Base-by-base conservation (phyloP, 2,113 vertebrate genomes). In the Aplodontia rufa region DNA sequence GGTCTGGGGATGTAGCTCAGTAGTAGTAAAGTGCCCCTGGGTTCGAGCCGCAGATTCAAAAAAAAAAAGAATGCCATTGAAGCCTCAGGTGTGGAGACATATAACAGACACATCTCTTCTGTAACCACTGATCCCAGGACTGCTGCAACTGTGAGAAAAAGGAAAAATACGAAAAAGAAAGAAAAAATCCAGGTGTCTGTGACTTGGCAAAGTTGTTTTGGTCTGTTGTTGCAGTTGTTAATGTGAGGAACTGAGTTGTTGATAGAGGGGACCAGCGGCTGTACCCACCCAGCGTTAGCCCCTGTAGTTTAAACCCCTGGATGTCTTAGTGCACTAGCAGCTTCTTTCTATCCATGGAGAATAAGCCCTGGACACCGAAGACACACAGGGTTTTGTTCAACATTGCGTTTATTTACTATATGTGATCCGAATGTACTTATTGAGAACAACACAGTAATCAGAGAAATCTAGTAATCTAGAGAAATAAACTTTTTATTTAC, bases 391-490 rank as follows among this genome's bases (percentile, higher is more conserved):
- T 81, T 84, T 51, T 58, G 30, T 69, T 14, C 40, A 89, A 82
- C 69, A 84, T 6, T 45, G 22, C 58, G 26, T 79, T 68, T 90
- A 17, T 84, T 80, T 93, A 72, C 89, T 91, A 8, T 69, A 5
- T 92, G 78, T 51, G 90, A 89, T 83, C 14, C 45, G 85, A 86
- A 51, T 89, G 45, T 32, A 26, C 37, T 53, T 87, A 64, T 49
- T 83, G 82, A 79, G 79, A 80, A 45, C n/a, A 40, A 55, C 30
- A 47, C 4, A 30, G 42, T 80, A 55, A 66, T 49, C 35, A 84
- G 45, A 91, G 30, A 74, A 87, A 68, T 74, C 26, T 45, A 90
- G 71, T 78, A 92, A 94, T 69, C 51, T 74, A 68, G 51, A 87
- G 62, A 91, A 87, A 37, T 45, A 35, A 45, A 30, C 60, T 47